Percentiles rank a stretch among this genome's conserved stretches.
Evolutionary conservation across 2,888 invertebrate genomes (phyloP).

Genomic region (Liodrosophila aerea): DNA sequence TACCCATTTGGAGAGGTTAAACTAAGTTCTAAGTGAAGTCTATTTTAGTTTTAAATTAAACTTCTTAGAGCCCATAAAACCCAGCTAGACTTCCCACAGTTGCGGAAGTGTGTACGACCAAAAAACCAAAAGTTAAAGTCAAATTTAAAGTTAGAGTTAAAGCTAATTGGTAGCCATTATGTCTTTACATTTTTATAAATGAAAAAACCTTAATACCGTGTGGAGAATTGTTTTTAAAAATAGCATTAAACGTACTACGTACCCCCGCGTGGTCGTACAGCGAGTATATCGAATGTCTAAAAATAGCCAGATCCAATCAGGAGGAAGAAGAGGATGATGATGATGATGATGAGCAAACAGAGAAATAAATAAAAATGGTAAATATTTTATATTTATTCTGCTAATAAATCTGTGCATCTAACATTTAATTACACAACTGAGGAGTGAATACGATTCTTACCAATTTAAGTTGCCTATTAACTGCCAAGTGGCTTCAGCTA

Average conservation of each 20-base stretch:
- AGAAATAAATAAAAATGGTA: slow-evolving; percentile 34
- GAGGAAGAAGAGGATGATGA: slow-evolving; percentile 2
- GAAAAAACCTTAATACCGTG: slow-evolving; percentile 44
- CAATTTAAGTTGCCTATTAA: no score
- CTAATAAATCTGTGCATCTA: slow-evolving; percentile 50
- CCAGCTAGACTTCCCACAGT: slow-evolving; percentile 44
- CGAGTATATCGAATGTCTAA: slow-evolving; percentile 42
- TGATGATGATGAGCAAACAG: slow-evolving; percentile 15
- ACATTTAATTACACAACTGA: slow-evolving; percentile 36
- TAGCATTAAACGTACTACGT: slow-evolving; percentile 26
- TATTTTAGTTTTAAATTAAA: slow-evolving; percentile 17
- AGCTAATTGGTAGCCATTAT: slow-evolving; percentile 64
- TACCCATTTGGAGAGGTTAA: slow-evolving; percentile 32
- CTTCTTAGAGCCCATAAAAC: slow-evolving; percentile 9
- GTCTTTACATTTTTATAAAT: slow-evolving; percentile 69
- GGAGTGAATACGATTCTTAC: not conserved
- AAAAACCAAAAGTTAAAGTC: slow-evolving; percentile 4
- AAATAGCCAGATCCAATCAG: slow-evolving; percentile 31
- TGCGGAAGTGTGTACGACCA: slow-evolving; percentile 40
- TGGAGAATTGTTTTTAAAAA: slow-evolving; percentile 50
- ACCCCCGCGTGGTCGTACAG: slow-evolving; percentile 15
- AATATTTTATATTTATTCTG: slow-evolving; percentile 38
- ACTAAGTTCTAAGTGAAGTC: slow-evolving; percentile 34
- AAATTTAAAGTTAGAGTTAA: slow-evolving; percentile 17
- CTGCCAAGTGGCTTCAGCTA: not conserved